Conservation (phyloP, 2,888 invertebrate genomes). For the Tineola bisselliella region DNA sequence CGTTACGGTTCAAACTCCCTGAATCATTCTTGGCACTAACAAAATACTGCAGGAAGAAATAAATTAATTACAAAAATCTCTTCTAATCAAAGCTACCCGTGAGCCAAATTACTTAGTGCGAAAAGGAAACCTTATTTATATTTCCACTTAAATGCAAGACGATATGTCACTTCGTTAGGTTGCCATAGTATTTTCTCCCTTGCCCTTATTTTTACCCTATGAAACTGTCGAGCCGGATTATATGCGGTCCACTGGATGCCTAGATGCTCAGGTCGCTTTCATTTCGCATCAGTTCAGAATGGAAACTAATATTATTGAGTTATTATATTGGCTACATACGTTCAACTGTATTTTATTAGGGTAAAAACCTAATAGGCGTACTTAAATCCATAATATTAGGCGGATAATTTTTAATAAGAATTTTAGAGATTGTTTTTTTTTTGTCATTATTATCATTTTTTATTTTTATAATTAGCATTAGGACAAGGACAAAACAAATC, state of each 20-base stretch:
- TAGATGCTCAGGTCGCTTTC: neutral
- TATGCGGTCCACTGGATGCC: slow-evolving; percentile 14
- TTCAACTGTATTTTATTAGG: slow-evolving; percentile 2
- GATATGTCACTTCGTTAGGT: slow-evolving; percentile 14
- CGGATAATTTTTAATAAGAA: neutral
- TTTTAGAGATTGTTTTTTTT: too few relatives aligned
- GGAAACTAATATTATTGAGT: slow-evolving; percentile 1
- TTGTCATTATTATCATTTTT: too few relatives aligned
- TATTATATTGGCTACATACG: neutral
- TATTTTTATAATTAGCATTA: too few relatives aligned
- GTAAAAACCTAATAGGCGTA: neutral
- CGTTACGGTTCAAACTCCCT: too few relatives aligned
- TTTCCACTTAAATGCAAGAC: slow-evolving; percentile 9
- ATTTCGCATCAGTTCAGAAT: neutral
- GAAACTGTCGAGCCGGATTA: slow-evolving; percentile 16
- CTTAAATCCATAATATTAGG: neutral
- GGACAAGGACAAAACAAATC: too few relatives aligned
- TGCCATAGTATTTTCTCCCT: slow-evolving; percentile 10
- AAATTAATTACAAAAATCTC: neutral
- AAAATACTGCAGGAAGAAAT: neutral
- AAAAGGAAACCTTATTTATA: slow-evolving; percentile 11
- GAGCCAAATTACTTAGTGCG: neutral
- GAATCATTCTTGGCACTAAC: too few relatives aligned
- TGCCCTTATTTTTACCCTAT: slow-evolving; percentile 1
- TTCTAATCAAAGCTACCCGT: slow-evolving; percentile 1